Percentiles rank a stretch among this genome's conserved stretches.
Evolutionary conservation across 2,113 vertebrate genomes (phyloP).

Genomic region (Dasyurus viverrinus): DNA sequence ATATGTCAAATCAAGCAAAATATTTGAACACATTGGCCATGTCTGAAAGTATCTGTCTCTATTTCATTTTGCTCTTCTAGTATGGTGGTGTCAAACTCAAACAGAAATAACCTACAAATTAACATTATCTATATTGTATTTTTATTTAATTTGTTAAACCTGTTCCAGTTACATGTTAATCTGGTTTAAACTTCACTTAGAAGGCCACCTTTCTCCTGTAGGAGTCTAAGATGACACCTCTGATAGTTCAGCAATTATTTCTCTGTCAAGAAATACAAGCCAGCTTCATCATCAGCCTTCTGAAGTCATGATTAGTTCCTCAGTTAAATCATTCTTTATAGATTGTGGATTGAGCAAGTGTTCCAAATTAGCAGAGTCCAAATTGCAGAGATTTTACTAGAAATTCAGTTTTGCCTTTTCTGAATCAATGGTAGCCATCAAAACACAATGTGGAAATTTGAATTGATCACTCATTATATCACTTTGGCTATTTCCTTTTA

Average conservation of each 20-base stretch:
- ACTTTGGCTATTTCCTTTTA: conserved; percentile 71
- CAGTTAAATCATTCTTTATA: conserved; percentile 19
- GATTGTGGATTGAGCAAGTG: conserved; percentile 1
- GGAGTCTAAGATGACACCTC: background rate
- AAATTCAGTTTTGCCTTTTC: background rate
- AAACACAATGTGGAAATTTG: conserved; percentile 65
- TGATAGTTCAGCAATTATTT: background rate
- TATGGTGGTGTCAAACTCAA: background rate
- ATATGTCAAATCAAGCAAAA: background rate
- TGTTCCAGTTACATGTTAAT: background rate
- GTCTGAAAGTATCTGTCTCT: background rate
- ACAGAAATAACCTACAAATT: background rate
- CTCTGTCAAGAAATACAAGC: background rate
- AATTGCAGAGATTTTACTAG: conserved; percentile 49
- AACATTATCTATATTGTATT: background rate
- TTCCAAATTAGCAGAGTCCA: conserved; percentile 26
- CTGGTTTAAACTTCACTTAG: background rate
- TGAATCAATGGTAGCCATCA: conserved; percentile 49
- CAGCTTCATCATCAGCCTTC: background rate
- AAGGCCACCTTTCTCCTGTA: background rate
- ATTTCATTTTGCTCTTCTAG: background rate
- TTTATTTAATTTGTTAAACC: background rate
- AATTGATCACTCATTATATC: conserved; percentile 66
- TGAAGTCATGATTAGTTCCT: background rate
- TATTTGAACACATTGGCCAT: background rate